Evolutionary conservation across 2,113 vertebrate genomes (phyloP).

Genomic region (Passer domesticus): DNA sequence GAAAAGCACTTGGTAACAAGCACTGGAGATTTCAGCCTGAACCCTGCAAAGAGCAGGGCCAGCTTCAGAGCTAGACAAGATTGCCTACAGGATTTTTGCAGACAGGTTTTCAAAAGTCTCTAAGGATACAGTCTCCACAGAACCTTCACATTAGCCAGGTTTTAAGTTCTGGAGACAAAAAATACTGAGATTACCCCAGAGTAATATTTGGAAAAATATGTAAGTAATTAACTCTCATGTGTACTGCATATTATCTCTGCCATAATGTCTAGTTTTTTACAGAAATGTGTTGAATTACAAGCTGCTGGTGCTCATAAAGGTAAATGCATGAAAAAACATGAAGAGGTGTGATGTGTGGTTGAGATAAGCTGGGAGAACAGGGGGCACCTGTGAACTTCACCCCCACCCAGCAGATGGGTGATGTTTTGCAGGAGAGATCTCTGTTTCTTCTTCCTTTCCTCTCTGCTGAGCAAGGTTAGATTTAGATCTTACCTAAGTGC

Average conservation of each 20-base stretch:
- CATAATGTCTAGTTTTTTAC: neutral
- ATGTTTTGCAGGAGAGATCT: neutral
- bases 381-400: neutral
- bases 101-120: neutral
- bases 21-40: neutral
- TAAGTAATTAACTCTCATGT: neutral
- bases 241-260: neutral
- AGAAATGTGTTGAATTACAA: neutral
- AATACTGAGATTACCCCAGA: neutral
- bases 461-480: neutral
- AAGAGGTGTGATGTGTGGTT: neutral
- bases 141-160: neutral
- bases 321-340: neutral
- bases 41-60: neutral
- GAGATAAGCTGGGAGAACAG: neutral
- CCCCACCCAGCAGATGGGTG: neutral
- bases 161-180: neutral
- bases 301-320: neutral
- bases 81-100: neutral
- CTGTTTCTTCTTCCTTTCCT: neutral
- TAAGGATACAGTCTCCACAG: neutral
- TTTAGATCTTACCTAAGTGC: neutral
- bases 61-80: neutral
- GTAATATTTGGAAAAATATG: neutral
- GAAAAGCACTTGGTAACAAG: neutral